Base-by-base conservation (phyloP, 2,113 vertebrate genomes). In the Dipodomys spectabilis region DNA sequence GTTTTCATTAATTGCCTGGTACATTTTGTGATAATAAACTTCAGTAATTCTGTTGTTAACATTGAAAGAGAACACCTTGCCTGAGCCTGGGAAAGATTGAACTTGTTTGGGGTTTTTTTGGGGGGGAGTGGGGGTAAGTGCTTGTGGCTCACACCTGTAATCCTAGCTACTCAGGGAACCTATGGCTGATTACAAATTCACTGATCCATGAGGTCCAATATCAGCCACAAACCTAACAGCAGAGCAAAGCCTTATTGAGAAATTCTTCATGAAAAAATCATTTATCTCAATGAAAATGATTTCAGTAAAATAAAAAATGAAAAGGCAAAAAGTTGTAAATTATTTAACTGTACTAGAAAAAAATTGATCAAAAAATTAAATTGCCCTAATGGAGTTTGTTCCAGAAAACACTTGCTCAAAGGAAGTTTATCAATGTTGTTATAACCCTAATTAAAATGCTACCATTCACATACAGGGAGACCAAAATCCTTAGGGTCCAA, bases 281-380 rank as follows among this genome's bases (percentile, higher is more conserved):
- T 95, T 94, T 95, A 91, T 95, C 96, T 95, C 90, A 64, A 92
- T 96, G 83, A 96, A 94, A 95, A 94, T 80, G 92, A 95, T 93
- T 88, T 92, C 64, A 64, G 93, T 80, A 88, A 96, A 93, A 82
- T 95, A 87, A 93, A 92, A 87, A 86, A 93, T 82, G 78, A 20
- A 82, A 92, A 87, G 64, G 45, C 88, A 53, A 75, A 92, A 93
- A 82, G 82, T 90, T 79, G 53, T 93, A 93, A 95, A 95, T 95
- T 95, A 96, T 94, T 96, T 94, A 95, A 94, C 92, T 79, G 68
- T 78, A 30, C 82, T 39, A 77, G 94, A 90, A 96, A 96, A 87
- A 95, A 94, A 95, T 92, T 87, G 92, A 92, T 95, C 88, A 94
- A 95, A 95, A 95, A 90, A 86, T 95, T 93, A 95, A 95, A 94